These are phyloP conservation scores for Caloenas nicobarica DNA, from an alignment of 2,113 vertebrate species.

Conservation along the genomic window DNA sequence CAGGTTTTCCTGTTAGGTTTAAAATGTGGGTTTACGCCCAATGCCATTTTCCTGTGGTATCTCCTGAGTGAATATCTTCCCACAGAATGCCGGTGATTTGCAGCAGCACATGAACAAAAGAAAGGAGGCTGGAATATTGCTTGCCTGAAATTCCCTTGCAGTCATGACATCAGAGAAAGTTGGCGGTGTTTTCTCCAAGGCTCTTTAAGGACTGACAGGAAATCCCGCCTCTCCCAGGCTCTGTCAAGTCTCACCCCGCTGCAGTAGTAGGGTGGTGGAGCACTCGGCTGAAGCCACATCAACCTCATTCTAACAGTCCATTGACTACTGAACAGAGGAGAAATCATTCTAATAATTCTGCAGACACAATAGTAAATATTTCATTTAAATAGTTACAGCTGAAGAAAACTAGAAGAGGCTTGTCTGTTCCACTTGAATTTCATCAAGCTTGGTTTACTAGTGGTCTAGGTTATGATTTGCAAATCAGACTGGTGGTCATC, in stretches of 20 bases:
- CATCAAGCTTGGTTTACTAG: background rate
- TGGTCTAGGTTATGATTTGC: background rate
- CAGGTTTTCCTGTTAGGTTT: background rate
- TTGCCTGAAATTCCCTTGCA: background rate
- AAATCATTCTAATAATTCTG: background rate
- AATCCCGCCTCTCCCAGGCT: background rate
- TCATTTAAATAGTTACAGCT: background rate
- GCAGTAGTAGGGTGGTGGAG: background rate
- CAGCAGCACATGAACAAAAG: background rate
- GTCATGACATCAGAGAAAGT: background rate
- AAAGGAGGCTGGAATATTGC: background rate
- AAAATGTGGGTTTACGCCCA: background rate
- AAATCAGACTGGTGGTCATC: background rate
- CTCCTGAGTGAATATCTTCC: background rate
- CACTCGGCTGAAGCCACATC: background rate
- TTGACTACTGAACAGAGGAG: background rate
- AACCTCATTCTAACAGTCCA: background rate
- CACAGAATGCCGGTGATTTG: background rate
- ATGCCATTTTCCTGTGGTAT: background rate
- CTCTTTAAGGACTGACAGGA: background rate
- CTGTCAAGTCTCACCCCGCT: background rate
- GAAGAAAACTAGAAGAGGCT: background rate
- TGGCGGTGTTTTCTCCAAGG: background rate
- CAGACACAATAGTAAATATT: background rate
- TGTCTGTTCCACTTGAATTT: slow-evolving; percentile 11